phyloP scores from a whole-genome alignment of 2,888 invertebrate species.

The Thysanoteuthis rhombus region DNA sequence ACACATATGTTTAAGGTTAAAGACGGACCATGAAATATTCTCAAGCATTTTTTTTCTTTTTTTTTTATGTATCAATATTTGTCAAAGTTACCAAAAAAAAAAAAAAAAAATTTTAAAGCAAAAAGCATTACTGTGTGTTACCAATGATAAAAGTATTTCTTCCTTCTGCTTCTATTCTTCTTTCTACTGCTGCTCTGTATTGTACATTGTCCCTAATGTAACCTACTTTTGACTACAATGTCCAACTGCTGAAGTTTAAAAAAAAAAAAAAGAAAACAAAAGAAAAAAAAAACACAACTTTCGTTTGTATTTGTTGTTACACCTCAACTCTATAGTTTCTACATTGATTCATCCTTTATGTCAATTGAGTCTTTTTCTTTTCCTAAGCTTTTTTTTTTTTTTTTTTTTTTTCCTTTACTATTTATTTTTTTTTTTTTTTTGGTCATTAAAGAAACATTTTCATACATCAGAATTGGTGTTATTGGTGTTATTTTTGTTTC shows the following conservation, averaged over 20 bases:
- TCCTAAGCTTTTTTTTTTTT: too few species aligned
- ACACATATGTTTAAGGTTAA: neutral
- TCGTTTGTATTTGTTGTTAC: neutral
- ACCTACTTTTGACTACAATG: neutral
- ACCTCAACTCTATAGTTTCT: neutral
- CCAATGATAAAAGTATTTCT: too few species aligned
- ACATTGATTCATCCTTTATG: neutral
- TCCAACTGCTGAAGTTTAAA: neutral
- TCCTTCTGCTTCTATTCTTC: neutral
- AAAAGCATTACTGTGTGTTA: too few species aligned
- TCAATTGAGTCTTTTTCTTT: neutral
- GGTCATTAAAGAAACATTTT: neutral
- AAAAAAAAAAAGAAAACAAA: neutral
- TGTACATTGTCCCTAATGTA: neutral
- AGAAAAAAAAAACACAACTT: too few species aligned
- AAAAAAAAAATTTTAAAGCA: too few species aligned
- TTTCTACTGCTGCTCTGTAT: neutral
- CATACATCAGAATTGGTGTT: neutral
- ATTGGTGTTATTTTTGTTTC: neutral
- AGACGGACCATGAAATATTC: neutral
- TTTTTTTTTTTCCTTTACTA: neutral
- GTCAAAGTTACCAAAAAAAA: neutral
- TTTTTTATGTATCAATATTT: neutral
- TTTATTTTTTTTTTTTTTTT: neutral
- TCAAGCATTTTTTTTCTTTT: neutral